A percentile compares a stretch with the other conserved stretches of the same genome.
Conservation (phyloP, 2,113 vertebrate species). For the pig (Sus scrofa) region T2T-Sscrofa CM000819.6:45576501-45577000, state of each 20-base stretch:
- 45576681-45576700: slow-evolving; percentile 52
- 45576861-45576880: not conserved
- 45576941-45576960: not conserved
- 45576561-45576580: slow-evolving; percentile 75
- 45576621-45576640: slow-evolving; percentile 36
- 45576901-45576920: not conserved
- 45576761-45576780: not conserved
- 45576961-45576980: not conserved
- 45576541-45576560: slow-evolving; percentile 48
- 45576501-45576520: slow-evolving; percentile 80
- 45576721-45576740: not conserved
- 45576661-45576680: slow-evolving; percentile 64
- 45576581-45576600: slow-evolving; percentile 68
- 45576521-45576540: slow-evolving; percentile 77
- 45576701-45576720: not conserved
- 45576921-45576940: not conserved
- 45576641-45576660: slow-evolving; percentile 25
- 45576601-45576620: slow-evolving; percentile 20
- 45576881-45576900: not conserved
- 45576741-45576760: not conserved
- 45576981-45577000: not conserved
- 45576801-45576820: not conserved
- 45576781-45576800: not conserved
- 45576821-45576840: not conserved
- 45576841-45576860: not conserved